A percentile compares a stretch with the other conserved stretches of the same genome.
phyloP scores from a whole-genome alignment of 1,140 invertebrate species.

The Daktulosphaira vitifoliae region DNA sequence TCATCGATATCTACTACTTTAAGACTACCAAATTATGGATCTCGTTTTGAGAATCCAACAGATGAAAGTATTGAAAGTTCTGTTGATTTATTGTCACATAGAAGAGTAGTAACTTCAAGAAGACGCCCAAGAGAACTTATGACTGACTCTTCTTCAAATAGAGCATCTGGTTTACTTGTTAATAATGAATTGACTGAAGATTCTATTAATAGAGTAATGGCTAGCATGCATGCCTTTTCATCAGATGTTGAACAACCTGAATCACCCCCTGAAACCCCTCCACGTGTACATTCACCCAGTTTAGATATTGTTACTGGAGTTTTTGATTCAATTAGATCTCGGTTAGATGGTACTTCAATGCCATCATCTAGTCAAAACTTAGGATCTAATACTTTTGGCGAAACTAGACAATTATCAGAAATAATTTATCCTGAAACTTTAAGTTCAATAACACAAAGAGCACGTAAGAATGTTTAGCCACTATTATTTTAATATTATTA shows the following conservation, averaged over 20 bases:
- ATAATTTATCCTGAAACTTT: conserved; percentile 9
- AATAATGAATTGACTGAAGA: conserved; percentile 1
- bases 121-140: conserved; percentile 6
- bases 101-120: conserved; percentile 7
- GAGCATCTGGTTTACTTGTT: not conserved
- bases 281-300: not conserved
- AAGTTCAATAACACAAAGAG: not conserved
- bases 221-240: not conserved
- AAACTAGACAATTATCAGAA: not conserved
- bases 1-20: not conserved
- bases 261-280: conserved; percentile 20
- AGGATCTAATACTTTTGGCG: not conserved
- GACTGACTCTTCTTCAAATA: not conserved
- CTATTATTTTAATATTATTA: too few relatives aligned
- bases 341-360: not conserved
- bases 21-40: not conserved
- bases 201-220: not conserved
- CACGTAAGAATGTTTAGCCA: not conserved
- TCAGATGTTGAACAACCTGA: conserved; percentile 18
- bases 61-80: conserved; percentile 5
- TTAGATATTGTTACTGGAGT: not conserved
- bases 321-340: not conserved
- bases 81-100: conserved; percentile 11
- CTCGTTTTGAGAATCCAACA: not conserved
- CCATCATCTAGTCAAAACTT: not conserved